These are phyloP conservation scores for Strix aluco DNA, from an alignment of 2,113 vertebrate genomes.

Conservation along the genomic window DNA sequence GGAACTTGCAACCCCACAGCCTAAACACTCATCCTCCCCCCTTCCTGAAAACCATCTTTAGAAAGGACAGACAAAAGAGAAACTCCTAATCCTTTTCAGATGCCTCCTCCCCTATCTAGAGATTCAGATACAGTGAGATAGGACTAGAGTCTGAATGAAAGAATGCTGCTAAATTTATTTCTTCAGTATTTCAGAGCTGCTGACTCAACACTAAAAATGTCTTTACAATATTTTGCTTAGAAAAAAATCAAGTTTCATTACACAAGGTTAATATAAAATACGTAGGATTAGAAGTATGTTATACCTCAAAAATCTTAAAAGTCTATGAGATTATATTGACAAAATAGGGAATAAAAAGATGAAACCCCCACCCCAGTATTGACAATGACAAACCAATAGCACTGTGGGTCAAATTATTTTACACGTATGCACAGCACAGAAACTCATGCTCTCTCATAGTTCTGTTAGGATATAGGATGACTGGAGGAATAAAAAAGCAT, in stretches of 20 bases:
- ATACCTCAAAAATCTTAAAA: not conserved
- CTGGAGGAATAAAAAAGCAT: not conserved
- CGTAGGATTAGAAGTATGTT: too few species aligned
- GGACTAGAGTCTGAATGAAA: not conserved
- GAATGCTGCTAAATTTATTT: not conserved
- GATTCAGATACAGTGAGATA: not conserved
- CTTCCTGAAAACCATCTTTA: not conserved
- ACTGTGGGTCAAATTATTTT: not conserved
- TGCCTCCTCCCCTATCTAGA: not conserved
- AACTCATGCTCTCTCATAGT: not conserved
- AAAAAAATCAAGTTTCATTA: not conserved
- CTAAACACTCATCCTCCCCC: not conserved
- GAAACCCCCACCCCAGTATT: not conserved
- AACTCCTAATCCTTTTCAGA: not conserved
- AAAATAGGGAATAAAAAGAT: not conserved
- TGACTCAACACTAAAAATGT: not conserved
- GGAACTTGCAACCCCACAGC: not conserved
- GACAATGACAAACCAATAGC: not conserved
- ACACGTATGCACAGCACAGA: not conserved
- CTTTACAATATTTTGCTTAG: not conserved
- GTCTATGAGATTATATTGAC: not conserved
- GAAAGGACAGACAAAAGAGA: not conserved
- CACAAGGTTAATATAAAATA: not conserved
- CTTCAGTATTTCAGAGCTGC: not conserved
- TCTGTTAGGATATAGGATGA: not conserved